A percentile compares a stretch with the other conserved stretches of the same genome.
Evolutionary conservation across 2,888 invertebrate species (phyloP).

Genomic region (Cyclophora albipunctata): DNA sequence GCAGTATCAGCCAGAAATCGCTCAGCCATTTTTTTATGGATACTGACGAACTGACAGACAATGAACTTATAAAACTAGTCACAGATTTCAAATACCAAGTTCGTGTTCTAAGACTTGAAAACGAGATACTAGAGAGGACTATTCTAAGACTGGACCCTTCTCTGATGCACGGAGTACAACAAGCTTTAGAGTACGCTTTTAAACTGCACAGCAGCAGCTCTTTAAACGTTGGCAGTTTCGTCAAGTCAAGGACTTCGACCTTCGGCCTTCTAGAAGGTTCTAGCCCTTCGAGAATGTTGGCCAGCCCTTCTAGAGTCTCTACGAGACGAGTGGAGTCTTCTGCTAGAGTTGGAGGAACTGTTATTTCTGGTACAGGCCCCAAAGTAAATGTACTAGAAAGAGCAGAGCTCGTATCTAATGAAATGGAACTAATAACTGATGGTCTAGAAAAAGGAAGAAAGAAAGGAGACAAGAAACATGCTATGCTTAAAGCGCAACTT

Average conservation of each 20-base stretch:
- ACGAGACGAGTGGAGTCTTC: constrained; percentile 19
- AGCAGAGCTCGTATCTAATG: constrained; percentile 63
- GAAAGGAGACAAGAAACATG: constrained; percentile 49
- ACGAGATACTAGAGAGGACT: constrained; percentile 68
- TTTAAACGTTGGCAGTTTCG: constrained; percentile 36
- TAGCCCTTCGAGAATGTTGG: constrained; percentile 41
- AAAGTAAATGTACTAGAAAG: constrained; percentile 70
- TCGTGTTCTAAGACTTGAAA: constrained; percentile 53
- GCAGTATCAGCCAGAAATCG: constrained; percentile 44
- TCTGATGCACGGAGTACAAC: constrained; percentile 60
- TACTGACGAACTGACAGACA: constrained; percentile 43
- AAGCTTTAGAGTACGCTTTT: constrained; percentile 52
- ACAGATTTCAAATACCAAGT: constrained; percentile 43
- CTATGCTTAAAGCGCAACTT: constrained; percentile 62
- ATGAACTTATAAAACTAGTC: constrained; percentile 48
- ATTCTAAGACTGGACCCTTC: constrained; percentile 61
- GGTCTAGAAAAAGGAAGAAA: constrained; percentile 39
- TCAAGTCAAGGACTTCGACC: constrained; percentile 44
- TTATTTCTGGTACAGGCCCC: constrained; percentile 44
- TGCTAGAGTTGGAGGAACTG: constrained; percentile 46
- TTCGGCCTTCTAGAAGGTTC: constrained; percentile 33
- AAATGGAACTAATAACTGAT: constrained; percentile 61
- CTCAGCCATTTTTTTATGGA: constrained; percentile 40
- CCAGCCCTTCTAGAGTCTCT: constrained; percentile 33
- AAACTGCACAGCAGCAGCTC: constrained; percentile 43